A percentile compares a stretch with the other conserved stretches of the same genome.
These are phyloP conservation scores for Metridium senile DNA, from an alignment of 92 coral and sea anemone species.

Conservation along the genomic window DNA sequence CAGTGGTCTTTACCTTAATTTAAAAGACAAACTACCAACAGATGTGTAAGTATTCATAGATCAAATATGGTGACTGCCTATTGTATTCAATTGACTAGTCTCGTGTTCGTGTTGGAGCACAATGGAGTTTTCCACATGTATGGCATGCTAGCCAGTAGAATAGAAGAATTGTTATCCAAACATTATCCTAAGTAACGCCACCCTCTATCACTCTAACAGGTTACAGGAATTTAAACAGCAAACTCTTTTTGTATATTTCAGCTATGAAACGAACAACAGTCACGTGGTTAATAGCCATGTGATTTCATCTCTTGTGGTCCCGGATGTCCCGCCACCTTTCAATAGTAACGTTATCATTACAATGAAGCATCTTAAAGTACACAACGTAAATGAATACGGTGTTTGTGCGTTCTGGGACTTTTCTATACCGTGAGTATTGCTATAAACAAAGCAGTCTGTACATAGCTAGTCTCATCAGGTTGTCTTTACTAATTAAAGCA, in stretches of 20 bases:
- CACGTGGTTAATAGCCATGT: constrained; percentile 69
- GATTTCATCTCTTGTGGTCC: constrained; percentile 67
- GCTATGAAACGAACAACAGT: constrained; percentile 45
- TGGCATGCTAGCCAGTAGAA: no score
- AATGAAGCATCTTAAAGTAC: constrained; percentile 55
- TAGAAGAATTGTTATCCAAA: no score
- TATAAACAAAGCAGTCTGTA: not conserved
- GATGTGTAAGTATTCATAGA: constrained; percentile 52
- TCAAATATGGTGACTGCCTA: no score
- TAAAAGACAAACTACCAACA: constrained; percentile 37
- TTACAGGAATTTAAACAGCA: no score
- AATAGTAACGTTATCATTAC: constrained; percentile 42
- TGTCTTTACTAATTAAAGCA: no score
- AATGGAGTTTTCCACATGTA: no score
- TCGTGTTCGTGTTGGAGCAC: no score
- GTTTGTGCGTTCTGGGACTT: constrained; percentile 78
- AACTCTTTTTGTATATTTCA: not conserved
- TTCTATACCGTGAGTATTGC: constrained; percentile 51
- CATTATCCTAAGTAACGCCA: no score
- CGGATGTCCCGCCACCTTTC: constrained; percentile 27
- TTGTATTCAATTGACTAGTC: no score
- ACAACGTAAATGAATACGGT: constrained; percentile 49
- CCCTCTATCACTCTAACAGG: no score
- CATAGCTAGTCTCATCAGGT: no score
- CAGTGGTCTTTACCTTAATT: constrained; percentile 32